Evolutionary conservation across 2,888 invertebrate genomes (phyloP).

Genomic region (Tryphoninae sp.): DNA sequence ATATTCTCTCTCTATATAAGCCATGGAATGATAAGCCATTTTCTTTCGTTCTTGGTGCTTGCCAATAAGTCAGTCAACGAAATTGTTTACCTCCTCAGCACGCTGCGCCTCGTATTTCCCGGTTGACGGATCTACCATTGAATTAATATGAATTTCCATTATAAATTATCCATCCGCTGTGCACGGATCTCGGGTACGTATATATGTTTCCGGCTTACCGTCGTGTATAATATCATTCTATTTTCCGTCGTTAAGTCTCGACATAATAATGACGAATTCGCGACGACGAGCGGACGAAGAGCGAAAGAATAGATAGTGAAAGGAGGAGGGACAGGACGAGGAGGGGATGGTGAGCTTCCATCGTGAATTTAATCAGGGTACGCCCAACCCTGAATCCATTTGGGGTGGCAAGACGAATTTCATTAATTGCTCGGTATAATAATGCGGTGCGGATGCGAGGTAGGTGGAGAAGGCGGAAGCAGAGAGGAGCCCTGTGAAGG

Average conservation of each 20-base stretch:
- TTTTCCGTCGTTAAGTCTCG: conserved; percentile 33
- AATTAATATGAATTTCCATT: conserved; percentile 25
- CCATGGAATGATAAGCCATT: too few species aligned
- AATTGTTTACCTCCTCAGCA: too few species aligned
- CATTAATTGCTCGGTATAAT: conserved; percentile 65
- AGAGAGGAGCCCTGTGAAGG: conserved; percentile 10
- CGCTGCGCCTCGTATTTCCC: not conserved
- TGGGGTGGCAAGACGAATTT: conserved; percentile 59
- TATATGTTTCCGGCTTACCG: conserved; percentile 8
- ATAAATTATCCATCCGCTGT: conserved; percentile 22
- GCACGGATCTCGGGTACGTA: conserved; percentile 7
- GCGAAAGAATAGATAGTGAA: not conserved
- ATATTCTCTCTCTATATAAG: too few species aligned
- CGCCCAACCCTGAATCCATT: conserved; percentile 58
- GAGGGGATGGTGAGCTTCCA: conserved; percentile 7
- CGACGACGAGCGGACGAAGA: conserved; percentile 22
- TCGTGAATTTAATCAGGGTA: conserved; percentile 58
- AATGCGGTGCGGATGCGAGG: conserved; percentile 39
- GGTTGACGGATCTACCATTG: not conserved
- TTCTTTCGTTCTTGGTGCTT: too few species aligned
- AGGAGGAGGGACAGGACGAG: too few species aligned
- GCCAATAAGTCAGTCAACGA: too few species aligned
- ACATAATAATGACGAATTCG: conserved; percentile 56
- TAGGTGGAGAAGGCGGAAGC: not conserved
- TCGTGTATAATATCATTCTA: conserved; percentile 5